Evolutionary conservation across 2,888 invertebrate genomes (phyloP).

Genomic region (Noctua pronuba): DNA sequence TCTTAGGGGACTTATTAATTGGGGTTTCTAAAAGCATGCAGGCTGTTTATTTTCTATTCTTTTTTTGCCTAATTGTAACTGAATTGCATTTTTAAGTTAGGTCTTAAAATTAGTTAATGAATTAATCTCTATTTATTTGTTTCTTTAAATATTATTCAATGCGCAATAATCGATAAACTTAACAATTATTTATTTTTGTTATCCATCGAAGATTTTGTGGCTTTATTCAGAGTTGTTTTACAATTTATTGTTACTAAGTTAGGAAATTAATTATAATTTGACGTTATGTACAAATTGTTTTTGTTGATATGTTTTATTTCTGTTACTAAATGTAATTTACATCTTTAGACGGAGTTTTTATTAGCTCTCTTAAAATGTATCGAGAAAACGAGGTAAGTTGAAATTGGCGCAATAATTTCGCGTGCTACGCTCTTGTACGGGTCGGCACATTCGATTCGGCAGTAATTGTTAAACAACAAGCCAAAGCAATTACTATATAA

Average conservation of each 20-base stretch:
- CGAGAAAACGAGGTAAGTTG: conserved; percentile 26
- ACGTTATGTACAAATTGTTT: conserved; percentile 65
- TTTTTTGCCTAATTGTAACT: conserved; percentile 35
- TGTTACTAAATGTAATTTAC: conserved; percentile 59
- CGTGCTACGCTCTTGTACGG: neutral
- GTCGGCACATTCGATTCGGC: neutral
- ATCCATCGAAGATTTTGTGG: conserved; percentile 37
- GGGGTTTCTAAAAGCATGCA: neutral
- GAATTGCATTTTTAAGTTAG: conserved; percentile 42
- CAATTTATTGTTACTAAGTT: conserved; percentile 49
- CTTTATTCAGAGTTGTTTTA: conserved; percentile 51
- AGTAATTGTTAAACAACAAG: neutral
- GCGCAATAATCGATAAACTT: conserved; percentile 15
- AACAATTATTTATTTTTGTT: conserved; percentile 41
- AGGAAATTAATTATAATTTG: conserved; percentile 56
- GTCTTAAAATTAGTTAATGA: conserved; percentile 4
- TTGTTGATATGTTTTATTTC: conserved; percentile 67
- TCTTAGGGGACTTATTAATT: neutral
- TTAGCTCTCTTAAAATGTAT: conserved; percentile 48
- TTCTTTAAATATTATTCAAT: conserved; percentile 20
- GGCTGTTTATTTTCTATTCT: conserved; percentile 10
- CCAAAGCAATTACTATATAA: neutral
- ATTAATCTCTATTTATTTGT: conserved; percentile 33
- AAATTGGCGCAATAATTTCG: conserved; percentile 31
- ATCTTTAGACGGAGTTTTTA: conserved; percentile 33